Conservation (phyloP, 2,888 invertebrate genomes). For the Cheilosia urbana region DNA sequence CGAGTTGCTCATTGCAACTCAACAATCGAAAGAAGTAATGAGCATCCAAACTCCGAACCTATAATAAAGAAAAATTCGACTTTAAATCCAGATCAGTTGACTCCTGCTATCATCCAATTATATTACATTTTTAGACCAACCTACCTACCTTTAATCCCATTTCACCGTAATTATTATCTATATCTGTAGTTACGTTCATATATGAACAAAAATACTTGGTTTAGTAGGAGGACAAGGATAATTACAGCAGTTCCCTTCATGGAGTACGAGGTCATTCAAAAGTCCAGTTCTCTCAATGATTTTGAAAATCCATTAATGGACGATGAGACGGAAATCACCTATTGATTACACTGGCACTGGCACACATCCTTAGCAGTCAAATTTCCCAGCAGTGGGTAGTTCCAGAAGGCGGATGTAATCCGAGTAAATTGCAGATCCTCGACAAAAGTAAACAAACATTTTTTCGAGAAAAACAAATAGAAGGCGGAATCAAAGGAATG, state of each 20-base stretch:
- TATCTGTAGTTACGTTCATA: not conserved
- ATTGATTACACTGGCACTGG: conserved; percentile 43
- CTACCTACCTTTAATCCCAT: not conserved
- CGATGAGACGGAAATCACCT: conserved; percentile 61
- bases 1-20: too few species aligned
- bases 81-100: not conserved
- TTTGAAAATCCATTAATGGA: conserved; percentile 65
- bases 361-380: conserved; percentile 36
- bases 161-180: not conserved
- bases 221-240: conserved; percentile 60
- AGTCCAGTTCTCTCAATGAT: not conserved
- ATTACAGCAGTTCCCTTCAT: conserved; percentile 31
- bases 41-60: not conserved
- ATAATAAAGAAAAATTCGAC: not conserved
- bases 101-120: not conserved
- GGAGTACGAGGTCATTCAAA: conserved; percentile 23
- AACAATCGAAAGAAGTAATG: too few species aligned
- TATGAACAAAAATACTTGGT: conserved; percentile 3
- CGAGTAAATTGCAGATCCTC: conserved; percentile 70
- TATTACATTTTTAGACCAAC: not conserved
- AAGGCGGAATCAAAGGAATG: conserved; percentile 45
- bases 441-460: conserved; percentile 61
- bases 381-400: conserved; percentile 34
- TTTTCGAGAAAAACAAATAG: conserved; percentile 67
- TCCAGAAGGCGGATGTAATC: conserved; percentile 72